Evolutionary conservation across 2,113 vertebrate species (phyloP), one percentile per base, ranked within the genome.

Genomic region (Calidris pygmaea): DNA sequence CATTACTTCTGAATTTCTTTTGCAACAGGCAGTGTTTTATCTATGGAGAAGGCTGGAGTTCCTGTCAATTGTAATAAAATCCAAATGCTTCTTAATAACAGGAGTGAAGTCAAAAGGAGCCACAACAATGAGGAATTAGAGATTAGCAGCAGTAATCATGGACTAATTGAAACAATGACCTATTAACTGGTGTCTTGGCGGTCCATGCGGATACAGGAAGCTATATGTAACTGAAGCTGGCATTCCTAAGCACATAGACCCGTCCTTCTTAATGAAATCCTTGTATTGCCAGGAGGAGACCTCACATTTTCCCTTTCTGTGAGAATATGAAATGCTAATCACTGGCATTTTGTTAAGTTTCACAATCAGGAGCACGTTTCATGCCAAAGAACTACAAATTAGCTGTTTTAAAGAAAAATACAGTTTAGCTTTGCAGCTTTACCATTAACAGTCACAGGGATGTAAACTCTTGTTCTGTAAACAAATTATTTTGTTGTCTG

Each of bases 61-160:
- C 88, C 96, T 96, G 97, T 97, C 96, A 96, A 95, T 96, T 93
- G 96, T 73, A 97, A 96, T 97, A 97, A 97, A 96, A 97, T 95
- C 88, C 94, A 97, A 96, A 96, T 83, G 95, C 95, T 87, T 93
- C 82, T 97, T 97, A 97, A 97, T 96, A 97, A 96, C 87, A 87
- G 88, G 68, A 96, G 59, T 72, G 73, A 95, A 97, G 96, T 97
- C 94, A 95, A 97, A 97, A 95, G 91, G 89, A 96, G 89, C 71
- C 89, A 91, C 82, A 93, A 95, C 93, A 95, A 96, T 85, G 72
- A 91, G 65, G 85, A 96, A 92, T 93, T 91, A 58, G 89, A 84
- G 67, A 96, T 97, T 97, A 97, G 95, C 96, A 95, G 96, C 75
- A 91, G 94, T 96, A 97, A 97, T 96, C 92, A 94, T 67, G 67